Evolutionary conservation across 2,888 invertebrate species (phyloP), one percentile per base, ranked within the genome.

Genomic region (Pristionchus arcanus): DNA sequence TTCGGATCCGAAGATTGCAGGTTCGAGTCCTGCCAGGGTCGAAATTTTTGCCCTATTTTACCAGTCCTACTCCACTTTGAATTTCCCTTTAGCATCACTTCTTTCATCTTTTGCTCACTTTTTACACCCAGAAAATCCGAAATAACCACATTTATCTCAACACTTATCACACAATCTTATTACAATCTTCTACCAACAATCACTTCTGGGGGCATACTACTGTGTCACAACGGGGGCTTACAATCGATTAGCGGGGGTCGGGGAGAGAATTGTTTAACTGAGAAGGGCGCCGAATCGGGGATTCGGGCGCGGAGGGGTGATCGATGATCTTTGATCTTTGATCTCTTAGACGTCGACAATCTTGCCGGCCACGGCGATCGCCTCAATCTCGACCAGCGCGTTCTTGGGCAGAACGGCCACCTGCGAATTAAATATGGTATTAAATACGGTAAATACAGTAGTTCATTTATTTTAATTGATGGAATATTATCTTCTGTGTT

Each of bases 301-400:
- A 42, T 42, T 42, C 42, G 16, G 71, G 34, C 15, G 19, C 77
- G 21, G 19, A 15, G 21, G 77, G 77, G 19, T 21, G 25, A 49
- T n/a, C 9, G 31, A 31, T 85, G 37, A 66, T 85, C 59, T 28
- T n/a, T 63, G 85, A 63, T 63, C 85, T 37, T 85, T 85, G 63
- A 63, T 59, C 63, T 31, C 42, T 81, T 49, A 81, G 49, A 89
- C 74, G 77, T 94, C 94, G 81, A 92, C 91, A 90, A 94, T 93
- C 89, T 94, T 92, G 68, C 93, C 94, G 55, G 93, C 92, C 59
- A 93, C 93, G 53, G 98, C 98, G 93, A 98, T 96, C 16, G 97
- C 97, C 96, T 98, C 98, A 92, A 98, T 98, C 86, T 93, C 93
- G 90, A 94, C 92, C 68, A 93, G 92, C 28, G 92, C 94, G 55